Evolutionary conservation across 2,888 invertebrate genomes (phyloP), one percentile per base, ranked within the genome.

Genomic region (Brenthis daphne): DNA sequence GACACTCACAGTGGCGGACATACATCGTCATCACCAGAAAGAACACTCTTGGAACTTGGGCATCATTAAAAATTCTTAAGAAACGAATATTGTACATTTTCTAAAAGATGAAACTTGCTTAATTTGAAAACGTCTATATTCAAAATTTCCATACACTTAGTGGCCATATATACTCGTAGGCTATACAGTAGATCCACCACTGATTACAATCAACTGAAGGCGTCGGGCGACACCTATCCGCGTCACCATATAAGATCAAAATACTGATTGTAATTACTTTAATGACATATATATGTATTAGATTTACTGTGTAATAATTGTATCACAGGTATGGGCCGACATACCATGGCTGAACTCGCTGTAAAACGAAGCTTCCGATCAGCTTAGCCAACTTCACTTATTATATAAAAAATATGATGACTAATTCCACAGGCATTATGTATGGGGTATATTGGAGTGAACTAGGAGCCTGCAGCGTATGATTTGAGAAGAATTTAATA

Each of bases 321-420:
- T 79, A 80, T 79, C 79, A 78, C 80, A 79, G 78, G 75, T 77
- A 80, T 79, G 78, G 76, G 77, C 78, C 74, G 71, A 69, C 77
- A 74, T 75, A 76, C 72, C 70, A 77, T 67, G 70, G 70, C 73
- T 74, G 73, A 72, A 74, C 75, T 73, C 70, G 75, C 77, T 71
- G 75, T 74, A 56, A 77, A 74, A 72, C 74, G 75, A 81, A 82
- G 80, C 80, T 77, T 71, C 77, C 72, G 71, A 75, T 69, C 76
- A 74, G 75, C 76, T 77, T 77, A 77, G 76, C 76, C 77, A 65
- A 70, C 70, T 67, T 67, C 48, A 68, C 71, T 73, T 73, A 71
- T 70, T 63, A 77, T 74, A 76, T 75, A 76, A 76, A 76, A 77
- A 77, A 66, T 74, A 76, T 75, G n/a, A 76, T 61, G 73, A 72